phyloP scores from a whole-genome alignment of 1,140 invertebrate species.

The Stegodyphus mimosarum region DNA sequence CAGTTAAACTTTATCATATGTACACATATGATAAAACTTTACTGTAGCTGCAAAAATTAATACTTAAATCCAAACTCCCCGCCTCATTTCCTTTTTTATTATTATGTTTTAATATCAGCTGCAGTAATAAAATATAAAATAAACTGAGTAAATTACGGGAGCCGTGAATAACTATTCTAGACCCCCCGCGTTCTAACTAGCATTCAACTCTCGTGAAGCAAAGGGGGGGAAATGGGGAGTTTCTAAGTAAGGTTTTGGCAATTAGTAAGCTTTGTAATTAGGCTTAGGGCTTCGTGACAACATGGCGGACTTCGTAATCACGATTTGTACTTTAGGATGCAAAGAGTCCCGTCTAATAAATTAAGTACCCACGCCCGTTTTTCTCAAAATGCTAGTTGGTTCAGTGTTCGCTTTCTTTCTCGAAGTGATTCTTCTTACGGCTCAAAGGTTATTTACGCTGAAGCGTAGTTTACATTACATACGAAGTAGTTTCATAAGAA shows the following conservation, averaged over 20 bases:
- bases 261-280: slow-evolving; percentile 57
- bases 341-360: slow-evolving; percentile 45
- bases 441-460: no score
- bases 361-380: slow-evolving; percentile 34
- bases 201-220: background rate
- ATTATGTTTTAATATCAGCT: background rate
- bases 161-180: background rate
- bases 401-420: background rate
- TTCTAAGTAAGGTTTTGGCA: slow-evolving; percentile 20
- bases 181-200: background rate
- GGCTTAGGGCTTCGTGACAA: slow-evolving; percentile 56
- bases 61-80: background rate
- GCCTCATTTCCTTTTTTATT: background rate
- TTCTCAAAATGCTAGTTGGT: background rate
- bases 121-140: background rate
- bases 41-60: no score
- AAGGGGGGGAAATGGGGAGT: background rate
- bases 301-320: slow-evolving; percentile 54
- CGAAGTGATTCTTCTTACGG: no score
- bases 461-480: no score
- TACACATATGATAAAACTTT: no score
- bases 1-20: no score
- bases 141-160: background rate
- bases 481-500: no score
- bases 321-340: slow-evolving; percentile 50